Evolutionary conservation across 2,113 vertebrate genomes (phyloP).

Genomic region (Aviceda subcristata): DNA sequence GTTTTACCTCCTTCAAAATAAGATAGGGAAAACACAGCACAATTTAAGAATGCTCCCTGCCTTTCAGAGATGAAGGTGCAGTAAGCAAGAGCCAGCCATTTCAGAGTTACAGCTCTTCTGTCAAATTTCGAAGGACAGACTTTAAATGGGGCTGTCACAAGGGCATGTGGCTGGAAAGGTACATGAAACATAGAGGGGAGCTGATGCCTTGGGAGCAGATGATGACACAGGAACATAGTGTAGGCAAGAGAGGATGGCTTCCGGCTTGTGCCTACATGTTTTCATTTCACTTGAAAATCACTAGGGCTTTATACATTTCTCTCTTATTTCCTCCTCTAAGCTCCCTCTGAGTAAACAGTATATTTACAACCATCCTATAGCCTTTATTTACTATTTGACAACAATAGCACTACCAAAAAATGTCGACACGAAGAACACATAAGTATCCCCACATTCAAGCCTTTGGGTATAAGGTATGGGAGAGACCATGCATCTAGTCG

Average conservation of each 20-base stretch:
- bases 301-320: not conserved
- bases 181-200: not conserved
- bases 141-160: not conserved
- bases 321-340: not conserved
- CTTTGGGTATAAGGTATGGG: not conserved
- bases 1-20: not conserved
- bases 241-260: not conserved
- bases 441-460: not conserved
- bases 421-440: rapidly evolving
- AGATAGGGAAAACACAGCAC: not conserved
- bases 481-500: not conserved
- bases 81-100: not conserved
- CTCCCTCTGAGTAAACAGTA: not conserved
- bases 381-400: not conserved
- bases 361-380: not conserved
- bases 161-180: not conserved
- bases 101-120: not conserved
- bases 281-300: not conserved
- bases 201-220: not conserved
- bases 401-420: not conserved
- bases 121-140: not conserved
- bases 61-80: not conserved
- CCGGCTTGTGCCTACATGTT: not conserved
- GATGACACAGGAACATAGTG: not conserved
- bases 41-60: not conserved